Conservation (phyloP, 2,888 invertebrate genomes). For the Agrotis clavis region DNA sequence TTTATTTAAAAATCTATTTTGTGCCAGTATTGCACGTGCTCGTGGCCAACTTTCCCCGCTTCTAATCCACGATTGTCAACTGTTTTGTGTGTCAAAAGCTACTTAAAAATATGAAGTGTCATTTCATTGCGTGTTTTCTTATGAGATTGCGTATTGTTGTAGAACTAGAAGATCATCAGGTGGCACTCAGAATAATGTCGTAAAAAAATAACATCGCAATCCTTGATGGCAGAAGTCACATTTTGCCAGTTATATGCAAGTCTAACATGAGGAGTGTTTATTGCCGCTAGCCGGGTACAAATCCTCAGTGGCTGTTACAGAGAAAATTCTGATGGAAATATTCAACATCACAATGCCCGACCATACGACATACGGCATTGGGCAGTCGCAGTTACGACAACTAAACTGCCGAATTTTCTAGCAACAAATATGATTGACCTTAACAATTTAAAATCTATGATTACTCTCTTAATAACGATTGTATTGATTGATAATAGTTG, state of each 20-base stretch:
- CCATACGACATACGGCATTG: no score
- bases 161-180: not conserved
- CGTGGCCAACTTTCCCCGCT: slow-evolving; percentile 53
- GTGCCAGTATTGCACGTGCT: slow-evolving; percentile 55
- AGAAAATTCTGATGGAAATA: no score
- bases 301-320: no score
- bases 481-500: not conserved
- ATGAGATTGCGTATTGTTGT: slow-evolving; percentile 28
- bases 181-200: not conserved
- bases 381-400: no score
- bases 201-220: no score
- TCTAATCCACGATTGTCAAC: slow-evolving; percentile 45
- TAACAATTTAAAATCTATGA: not conserved
- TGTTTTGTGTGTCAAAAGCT: slow-evolving; percentile 53
- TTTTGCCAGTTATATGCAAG: no score
- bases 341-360: no score
- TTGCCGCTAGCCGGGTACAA: no score
- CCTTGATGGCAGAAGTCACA: no score
- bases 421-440: slow-evolving; percentile 1
- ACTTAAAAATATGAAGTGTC: slow-evolving; percentile 40
- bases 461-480: not conserved
- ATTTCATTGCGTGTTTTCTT: slow-evolving; percentile 26
- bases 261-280: no score
- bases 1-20: slow-evolving; percentile 59
- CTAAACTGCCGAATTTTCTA: not conserved